Conservation (phyloP, 2,888 invertebrate species). For the Nezara viridula region DNA sequence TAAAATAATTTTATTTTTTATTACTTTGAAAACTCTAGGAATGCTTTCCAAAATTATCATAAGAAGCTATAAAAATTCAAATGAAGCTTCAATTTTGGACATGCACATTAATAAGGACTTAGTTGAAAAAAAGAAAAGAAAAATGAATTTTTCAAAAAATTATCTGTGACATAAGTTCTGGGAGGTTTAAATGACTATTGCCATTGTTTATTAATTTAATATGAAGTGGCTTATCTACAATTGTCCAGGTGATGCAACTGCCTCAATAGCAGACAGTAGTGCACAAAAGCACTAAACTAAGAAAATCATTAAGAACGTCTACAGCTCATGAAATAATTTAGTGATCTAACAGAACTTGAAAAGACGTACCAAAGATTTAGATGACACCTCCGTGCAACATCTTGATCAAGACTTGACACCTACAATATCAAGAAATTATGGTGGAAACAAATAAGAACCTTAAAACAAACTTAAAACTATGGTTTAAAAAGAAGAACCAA, state of each 20-base stretch:
- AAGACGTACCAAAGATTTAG: conserved; percentile 25
- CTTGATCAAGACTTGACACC: background rate
- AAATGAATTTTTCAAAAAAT: background rate
- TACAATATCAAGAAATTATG: conserved; percentile 12
- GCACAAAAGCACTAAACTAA: conserved; percentile 40
- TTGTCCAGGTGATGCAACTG: conserved; percentile 22
- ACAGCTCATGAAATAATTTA: background rate
- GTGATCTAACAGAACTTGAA: background rate
- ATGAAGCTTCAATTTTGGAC: background rate
- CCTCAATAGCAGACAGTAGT: background rate
- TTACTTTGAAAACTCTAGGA: background rate
- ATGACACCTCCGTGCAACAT: background rate
- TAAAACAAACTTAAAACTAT: background rate
- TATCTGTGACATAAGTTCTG: background rate
- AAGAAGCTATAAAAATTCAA: background rate
- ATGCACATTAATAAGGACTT: background rate
- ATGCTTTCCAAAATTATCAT: background rate
- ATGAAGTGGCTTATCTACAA: background rate
- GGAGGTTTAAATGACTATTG: background rate
- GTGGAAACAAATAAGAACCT: conserved; percentile 10
- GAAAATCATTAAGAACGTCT: background rate
- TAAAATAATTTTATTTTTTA: background rate
- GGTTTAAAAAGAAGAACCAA: background rate
- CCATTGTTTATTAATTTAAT: background rate
- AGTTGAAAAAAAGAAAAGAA: background rate